phyloP scores from a whole-genome alignment of 64 coral and sea anemone genomes.

The Porites australiensis region DNA sequence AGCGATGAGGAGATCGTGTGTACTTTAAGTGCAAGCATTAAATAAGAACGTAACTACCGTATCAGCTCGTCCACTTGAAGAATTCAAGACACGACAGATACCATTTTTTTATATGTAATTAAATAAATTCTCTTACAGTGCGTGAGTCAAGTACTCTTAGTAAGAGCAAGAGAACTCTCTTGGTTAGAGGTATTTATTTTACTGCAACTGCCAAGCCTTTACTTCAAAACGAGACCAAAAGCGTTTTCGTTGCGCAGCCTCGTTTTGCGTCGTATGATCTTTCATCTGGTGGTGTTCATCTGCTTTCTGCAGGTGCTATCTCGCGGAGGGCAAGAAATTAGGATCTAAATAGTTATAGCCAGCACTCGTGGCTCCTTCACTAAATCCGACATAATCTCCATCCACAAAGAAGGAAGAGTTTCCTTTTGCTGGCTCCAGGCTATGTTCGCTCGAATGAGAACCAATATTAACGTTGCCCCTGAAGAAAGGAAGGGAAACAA shows the following conservation, averaged over 20 bases:
- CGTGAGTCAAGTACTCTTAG: too few relatives aligned
- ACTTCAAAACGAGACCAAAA: too few relatives aligned
- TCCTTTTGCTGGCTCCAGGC: slow-evolving; percentile 49
- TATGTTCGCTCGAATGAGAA: slow-evolving; percentile 64
- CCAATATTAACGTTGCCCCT: slow-evolving; percentile 64
- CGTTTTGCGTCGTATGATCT: too few relatives aligned
- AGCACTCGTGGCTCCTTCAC: slow-evolving; percentile 57
- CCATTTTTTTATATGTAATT: too few relatives aligned
- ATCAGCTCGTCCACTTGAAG: neutral
- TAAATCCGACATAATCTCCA: slow-evolving; percentile 86
- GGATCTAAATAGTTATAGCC: slow-evolving; percentile 96
- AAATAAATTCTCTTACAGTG: too few relatives aligned
- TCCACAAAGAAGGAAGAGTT: slow-evolving; percentile 77
- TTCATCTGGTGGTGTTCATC: too few relatives aligned
- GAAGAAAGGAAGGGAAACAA: neutral
- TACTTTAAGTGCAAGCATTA: too few relatives aligned
- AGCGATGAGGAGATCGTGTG: too few relatives aligned
- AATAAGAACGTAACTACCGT: neutral
- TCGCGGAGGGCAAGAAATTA: slow-evolving; percentile 92
- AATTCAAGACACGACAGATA: neutral
- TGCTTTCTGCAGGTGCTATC: neutral
- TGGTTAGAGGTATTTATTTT: too few relatives aligned
- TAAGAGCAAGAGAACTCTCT: too few relatives aligned
- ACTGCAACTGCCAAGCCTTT: too few relatives aligned
- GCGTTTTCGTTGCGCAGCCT: too few relatives aligned